Evolutionary conservation across 1,140 invertebrate genomes (phyloP), one percentile per base, ranked within the genome.

Genomic region (Caenorhabditis latens): DNA sequence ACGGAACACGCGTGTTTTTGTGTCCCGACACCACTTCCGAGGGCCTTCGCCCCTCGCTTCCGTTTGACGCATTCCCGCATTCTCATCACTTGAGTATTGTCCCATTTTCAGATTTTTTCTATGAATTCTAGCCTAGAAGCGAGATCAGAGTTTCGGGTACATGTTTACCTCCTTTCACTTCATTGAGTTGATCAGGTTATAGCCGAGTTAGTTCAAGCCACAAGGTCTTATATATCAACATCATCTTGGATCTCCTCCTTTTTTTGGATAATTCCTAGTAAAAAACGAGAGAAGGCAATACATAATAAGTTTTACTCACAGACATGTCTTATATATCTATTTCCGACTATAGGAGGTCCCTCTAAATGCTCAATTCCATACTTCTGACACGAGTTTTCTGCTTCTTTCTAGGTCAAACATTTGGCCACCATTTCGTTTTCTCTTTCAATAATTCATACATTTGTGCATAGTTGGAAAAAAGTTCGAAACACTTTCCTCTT

Each of bases 381-480:
- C 32, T 32, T 32, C 32, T 32, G 32, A 32, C 32, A 32, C 32
- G 32, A 32, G 32, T 32, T 43, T 71, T 42, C 13, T 19, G 5
- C 19, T 6, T 71, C 19, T 24, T 19, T 46, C 9, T 11, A 46
- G 14, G 21, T 19, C 46, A 9, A 21, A 8, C 19, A 7, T n/a
- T 71, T 43, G 6, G 16, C 42, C 40, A 43, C 42, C 21, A 32
- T 46, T 13, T 19, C 11, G 11, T n/a, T 63, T 32, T 19, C 8
- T 19, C 19, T 21, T 42, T 71, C 65, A 71, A 71, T 71, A 46
- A 71, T 71, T 71, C 65, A 71, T 71, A 67, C 42, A 7, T 67
- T 67, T 67, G 65, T 43, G 65, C 65, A 46, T 71, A 43, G 61
- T 63, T 63, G 4, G 4, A 71, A 71, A 71, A 71, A 71, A 71